Conservation (phyloP, 2,888 invertebrate genomes). For the Platypus cylindrus region DNA sequence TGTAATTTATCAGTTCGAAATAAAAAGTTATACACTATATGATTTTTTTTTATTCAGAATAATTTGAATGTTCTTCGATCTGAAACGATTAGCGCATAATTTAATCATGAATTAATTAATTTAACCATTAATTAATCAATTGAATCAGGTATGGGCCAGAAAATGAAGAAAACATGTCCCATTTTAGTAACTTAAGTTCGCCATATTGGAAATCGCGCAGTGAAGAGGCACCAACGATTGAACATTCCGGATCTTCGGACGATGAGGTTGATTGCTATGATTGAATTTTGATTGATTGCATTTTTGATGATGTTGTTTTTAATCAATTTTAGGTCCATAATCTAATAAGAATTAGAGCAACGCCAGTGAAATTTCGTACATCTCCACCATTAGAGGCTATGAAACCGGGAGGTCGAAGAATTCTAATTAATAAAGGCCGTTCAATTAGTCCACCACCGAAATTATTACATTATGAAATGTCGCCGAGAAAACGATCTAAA, state of each 20-base stretch:
- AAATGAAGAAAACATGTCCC: conserved; percentile 38
- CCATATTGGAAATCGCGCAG: conserved; percentile 31
- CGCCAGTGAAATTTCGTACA: conserved; percentile 81
- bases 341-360: conserved; percentile 50
- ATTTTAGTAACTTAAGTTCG: conserved; percentile 39
- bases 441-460: conserved; percentile 39
- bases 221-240: conserved; percentile 29
- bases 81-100: too few species aligned
- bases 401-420: conserved; percentile 50
- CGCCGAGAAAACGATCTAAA: conserved; percentile 48
- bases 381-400: conserved; percentile 83
- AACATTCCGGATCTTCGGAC: conserved; percentile 43
- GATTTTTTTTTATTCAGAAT: too few species aligned
- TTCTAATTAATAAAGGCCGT: conserved; percentile 30
- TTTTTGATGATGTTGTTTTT: too few species aligned
- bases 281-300: conserved; percentile 1
- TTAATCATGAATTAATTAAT: too few species aligned
- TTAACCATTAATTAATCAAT: too few species aligned
- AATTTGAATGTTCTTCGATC: too few species aligned
- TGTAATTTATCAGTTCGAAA: too few species aligned
- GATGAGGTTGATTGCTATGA: conserved; percentile 35
- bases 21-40: too few species aligned
- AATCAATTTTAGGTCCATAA: conserved; percentile 50
- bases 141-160: conserved; percentile 28
- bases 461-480: conserved; percentile 45